A percentile compares a stretch with the other conserved stretches of the same genome.
phyloP scores from a whole-genome alignment of 2,888 invertebrate species.

The Noctua janthina region DNA sequence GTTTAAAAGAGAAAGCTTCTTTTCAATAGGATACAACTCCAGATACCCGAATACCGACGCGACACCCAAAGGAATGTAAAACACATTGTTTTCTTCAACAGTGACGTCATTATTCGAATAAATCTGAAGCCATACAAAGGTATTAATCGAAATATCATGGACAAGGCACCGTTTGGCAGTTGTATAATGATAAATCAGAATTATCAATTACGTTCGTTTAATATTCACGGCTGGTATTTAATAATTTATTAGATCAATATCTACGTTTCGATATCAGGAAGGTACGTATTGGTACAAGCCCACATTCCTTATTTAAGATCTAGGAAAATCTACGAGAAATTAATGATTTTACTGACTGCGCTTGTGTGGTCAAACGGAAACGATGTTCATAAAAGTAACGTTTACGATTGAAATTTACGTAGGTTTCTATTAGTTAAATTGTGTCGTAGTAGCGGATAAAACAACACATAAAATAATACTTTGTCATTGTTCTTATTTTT shows the following conservation, averaged over 20 bases:
- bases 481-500: slow-evolving; percentile 32
- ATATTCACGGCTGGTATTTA: slow-evolving; percentile 8
- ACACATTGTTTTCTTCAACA: neutral
- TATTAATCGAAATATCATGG: slow-evolving; percentile 14
- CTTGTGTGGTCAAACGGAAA: slow-evolving; percentile 12
- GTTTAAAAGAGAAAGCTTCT: slow-evolving; percentile 17
- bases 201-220: slow-evolving; percentile 30
- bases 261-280: slow-evolving; percentile 17
- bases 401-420: slow-evolving; percentile 13
- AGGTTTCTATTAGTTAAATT: neutral
- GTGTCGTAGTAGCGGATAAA: slow-evolving; percentile 19
- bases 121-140: neutral
- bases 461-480: slow-evolving; percentile 39
- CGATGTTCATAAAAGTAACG: slow-evolving; percentile 27
- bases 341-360: slow-evolving; percentile 17
- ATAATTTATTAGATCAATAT: slow-evolving; percentile 26
- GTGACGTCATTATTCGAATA: neutral
- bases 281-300: neutral
- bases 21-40: neutral
- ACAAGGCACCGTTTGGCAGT: slow-evolving; percentile 7
- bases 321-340: slow-evolving; percentile 21
- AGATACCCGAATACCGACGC: neutral
- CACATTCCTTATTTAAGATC: slow-evolving; percentile 24
- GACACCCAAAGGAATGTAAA: neutral
- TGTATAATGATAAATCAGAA: slow-evolving; percentile 22